Base-by-base conservation (phyloP, 2,797 vertebrate genomes). In the Oreonectes daqikongensis region DNA sequence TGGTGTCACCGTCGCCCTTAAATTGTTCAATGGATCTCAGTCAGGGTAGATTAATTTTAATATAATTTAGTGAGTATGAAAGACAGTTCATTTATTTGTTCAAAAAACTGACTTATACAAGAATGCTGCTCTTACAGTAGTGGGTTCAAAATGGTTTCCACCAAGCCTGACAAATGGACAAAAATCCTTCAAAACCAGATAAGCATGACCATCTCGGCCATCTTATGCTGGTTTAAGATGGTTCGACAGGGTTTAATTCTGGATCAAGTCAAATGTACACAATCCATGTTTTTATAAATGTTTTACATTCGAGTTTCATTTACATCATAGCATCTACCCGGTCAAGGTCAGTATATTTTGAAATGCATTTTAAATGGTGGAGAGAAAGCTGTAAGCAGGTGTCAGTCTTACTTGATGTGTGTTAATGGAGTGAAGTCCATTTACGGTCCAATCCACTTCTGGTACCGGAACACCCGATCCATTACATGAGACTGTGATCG, bases 391-490 rank as follows among this genome's bases (percentile, higher is more conserved):
- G 52, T 15, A 40, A 50, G 26, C 2, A 59, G 20, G 40, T 42
- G 2, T 48, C 4, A 0, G 38, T 2, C 64, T 55, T 85, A 98
- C 97, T 92, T 95, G 92, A 72, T 98, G 95, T 0, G 91, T 91
- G 82, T 92, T 94, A 86, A 94, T 95, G 67, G 96, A 96, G 86
- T 93, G 94, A 26, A 98, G 89, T 0, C 92, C 94, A 0, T 89
- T 91, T 66, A 96, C 94, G 0, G 91, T 94, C 97, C 97, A 99
- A 87, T 98, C 96, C 52, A 99, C 96, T 0, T 98, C 96, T 0
- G 97, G 97, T 82, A 98, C 86, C 0, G 97, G 97, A 0, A 94
- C 93, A 1, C 96, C 97, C 0, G 97, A 96, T 10, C 96, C 96
- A 0, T 98, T 98, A 83, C 97, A 99, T 72, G 93, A 95, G 30